phyloP scores from a whole-genome alignment of 2,888 invertebrate species.

The Macrophya alboannulata region DNA sequence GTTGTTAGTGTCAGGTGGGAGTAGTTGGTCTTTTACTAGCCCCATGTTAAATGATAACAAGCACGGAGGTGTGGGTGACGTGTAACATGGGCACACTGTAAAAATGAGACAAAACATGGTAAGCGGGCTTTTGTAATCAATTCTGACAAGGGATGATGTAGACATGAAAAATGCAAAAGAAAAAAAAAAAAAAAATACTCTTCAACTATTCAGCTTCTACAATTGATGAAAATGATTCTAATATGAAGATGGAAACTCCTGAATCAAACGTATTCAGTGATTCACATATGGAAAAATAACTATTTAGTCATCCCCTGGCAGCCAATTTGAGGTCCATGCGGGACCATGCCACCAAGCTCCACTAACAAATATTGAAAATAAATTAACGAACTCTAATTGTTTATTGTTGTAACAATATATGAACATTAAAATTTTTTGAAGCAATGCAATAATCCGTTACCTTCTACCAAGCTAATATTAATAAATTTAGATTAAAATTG shows the following conservation, averaged over 20 bases:
- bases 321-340: slow-evolving; percentile 68
- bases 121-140: slow-evolving; percentile 63
- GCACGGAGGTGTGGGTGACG: slow-evolving; percentile 68
- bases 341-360: slow-evolving; percentile 73
- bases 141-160: slow-evolving; percentile 67
- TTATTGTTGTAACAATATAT: slow-evolving; percentile 32
- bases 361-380: slow-evolving; percentile 59
- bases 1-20: slow-evolving; percentile 66
- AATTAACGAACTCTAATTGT: slow-evolving; percentile 43
- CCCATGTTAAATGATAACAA: slow-evolving; percentile 71
- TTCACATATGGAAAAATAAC: not conserved
- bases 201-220: not conserved
- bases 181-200: slow-evolving; percentile 74
- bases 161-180: slow-evolving; percentile 57
- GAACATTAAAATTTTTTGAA: slow-evolving; percentile 64
- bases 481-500: slow-evolving; percentile 69
- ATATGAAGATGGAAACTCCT: not conserved
- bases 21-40: slow-evolving; percentile 63
- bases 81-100: slow-evolving; percentile 68
- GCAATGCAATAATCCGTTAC: slow-evolving; percentile 71
- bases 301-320: slow-evolving; percentile 47
- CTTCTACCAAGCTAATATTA: slow-evolving; percentile 70
- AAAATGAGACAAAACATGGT: slow-evolving; percentile 68
- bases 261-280: not conserved
- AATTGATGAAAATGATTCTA: slow-evolving; percentile 26